A percentile compares a stretch with the other conserved stretches of the same genome.
phyloP scores from a whole-genome alignment of 2,113 vertebrate species.

The Callaeas wilsoni region DNA sequence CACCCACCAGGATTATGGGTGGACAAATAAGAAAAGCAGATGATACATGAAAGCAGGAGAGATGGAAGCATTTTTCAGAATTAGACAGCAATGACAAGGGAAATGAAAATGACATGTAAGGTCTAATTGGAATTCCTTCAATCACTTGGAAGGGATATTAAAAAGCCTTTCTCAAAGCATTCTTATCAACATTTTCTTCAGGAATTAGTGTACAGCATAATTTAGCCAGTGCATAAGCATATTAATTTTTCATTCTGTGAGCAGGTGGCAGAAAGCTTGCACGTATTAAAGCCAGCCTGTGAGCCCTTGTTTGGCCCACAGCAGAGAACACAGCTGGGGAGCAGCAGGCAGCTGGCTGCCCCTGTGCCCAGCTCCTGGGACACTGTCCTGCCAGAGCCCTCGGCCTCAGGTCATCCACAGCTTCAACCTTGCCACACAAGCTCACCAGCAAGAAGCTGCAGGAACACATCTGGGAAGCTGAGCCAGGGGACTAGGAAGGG shows the following conservation, averaged over 20 bases:
- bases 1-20: conserved; percentile 25
- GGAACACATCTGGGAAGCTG: not conserved
- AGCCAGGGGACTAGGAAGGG: not conserved
- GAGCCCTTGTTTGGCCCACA: not conserved
- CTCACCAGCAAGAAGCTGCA: not conserved
- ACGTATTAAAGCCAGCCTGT: not conserved
- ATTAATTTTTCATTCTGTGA: conserved; percentile 34
- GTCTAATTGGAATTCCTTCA: conserved; percentile 55
- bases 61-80: conserved; percentile 39
- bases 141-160: conserved; percentile 47
- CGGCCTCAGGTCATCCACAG: not conserved
- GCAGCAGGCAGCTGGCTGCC: not conserved
- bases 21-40: conserved; percentile 40
- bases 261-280: conserved; percentile 4
- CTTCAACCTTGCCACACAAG: rapidly evolving
- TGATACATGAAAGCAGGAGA: conserved; percentile 11
- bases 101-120: conserved; percentile 33
- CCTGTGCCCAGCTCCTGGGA: not conserved
- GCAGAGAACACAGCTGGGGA: not conserved
- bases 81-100: conserved; percentile 27
- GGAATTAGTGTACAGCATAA: conserved; percentile 51
- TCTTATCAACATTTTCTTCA: conserved; percentile 56
- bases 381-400: not conserved
- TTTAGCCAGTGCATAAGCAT: conserved; percentile 36
- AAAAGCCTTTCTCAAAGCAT: conserved; percentile 19